phyloP scores from a whole-genome alignment of 1,140 invertebrate genomes.

The Drosophila sucinea region DNA sequence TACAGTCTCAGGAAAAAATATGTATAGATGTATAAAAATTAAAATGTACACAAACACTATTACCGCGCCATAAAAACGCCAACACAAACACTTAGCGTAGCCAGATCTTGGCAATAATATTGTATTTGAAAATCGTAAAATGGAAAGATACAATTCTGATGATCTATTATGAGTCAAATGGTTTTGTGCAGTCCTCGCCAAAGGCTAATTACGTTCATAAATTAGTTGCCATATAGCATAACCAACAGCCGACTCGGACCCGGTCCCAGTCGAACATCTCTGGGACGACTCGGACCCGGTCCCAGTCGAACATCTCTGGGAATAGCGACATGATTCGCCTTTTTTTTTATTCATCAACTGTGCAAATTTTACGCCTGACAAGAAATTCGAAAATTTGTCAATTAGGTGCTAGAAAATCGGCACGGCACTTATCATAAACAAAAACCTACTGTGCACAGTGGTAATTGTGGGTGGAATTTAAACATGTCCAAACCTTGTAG shows the following conservation, averaged over 20 bases:
- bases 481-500: background rate
- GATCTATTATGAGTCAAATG: slow-evolving; percentile 62
- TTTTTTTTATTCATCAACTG: slow-evolving; percentile 23
- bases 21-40: slow-evolving; percentile 3
- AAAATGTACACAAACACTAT: slow-evolving; percentile 22
- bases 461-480: background rate
- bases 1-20: background rate
- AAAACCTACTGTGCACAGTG: slow-evolving; percentile 40
- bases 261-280: no score
- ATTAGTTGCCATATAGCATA: slow-evolving; percentile 67
- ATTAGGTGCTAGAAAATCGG: slow-evolving; percentile 26
- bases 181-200: slow-evolving; percentile 26
- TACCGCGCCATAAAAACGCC: slow-evolving; percentile 43
- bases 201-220: slow-evolving; percentile 73
- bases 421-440: slow-evolving; percentile 15
- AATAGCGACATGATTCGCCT: background rate
- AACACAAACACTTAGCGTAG: slow-evolving; percentile 14
- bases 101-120: slow-evolving; percentile 15
- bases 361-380: slow-evolving; percentile 60
- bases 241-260: slow-evolving; percentile 29
- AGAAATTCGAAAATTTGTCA: slow-evolving; percentile 45
- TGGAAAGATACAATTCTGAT: slow-evolving; percentile 31
- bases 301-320: background rate
- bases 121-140: slow-evolving; percentile 25
- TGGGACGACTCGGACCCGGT: background rate